Conservation (phyloP, 2,797 vertebrate species). For the Rhyacichthys aspro region DNA sequence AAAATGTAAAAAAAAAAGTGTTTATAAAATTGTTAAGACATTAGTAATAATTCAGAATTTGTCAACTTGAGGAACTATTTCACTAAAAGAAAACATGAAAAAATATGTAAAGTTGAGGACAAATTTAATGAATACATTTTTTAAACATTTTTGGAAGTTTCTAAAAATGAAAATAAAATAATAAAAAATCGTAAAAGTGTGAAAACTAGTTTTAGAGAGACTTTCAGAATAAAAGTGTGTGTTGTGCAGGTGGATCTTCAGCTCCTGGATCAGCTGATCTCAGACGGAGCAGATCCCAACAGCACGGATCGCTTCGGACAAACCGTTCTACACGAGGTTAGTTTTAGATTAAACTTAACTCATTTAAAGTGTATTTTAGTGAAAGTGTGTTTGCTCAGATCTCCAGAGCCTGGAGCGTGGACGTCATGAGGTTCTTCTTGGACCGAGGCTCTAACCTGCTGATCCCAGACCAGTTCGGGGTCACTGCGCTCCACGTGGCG, state of each 20-base stretch:
- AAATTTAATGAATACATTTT: too few relatives aligned
- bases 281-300: constrained; percentile 50
- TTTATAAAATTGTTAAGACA: too few relatives aligned
- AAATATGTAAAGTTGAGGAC: too few relatives aligned
- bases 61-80: too few relatives aligned
- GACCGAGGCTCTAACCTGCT: constrained; percentile 68
- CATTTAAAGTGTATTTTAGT: not conserved
- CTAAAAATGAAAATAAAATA: too few relatives aligned
- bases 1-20: too few relatives aligned
- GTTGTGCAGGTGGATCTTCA: constrained; percentile 53
- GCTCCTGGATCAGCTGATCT: constrained; percentile 41
- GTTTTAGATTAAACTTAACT: too few relatives aligned
- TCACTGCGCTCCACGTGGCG: constrained; percentile 75
- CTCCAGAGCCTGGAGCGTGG: constrained; percentile 74
- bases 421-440: constrained; percentile 78
- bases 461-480: constrained; percentile 65
- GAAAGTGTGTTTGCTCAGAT: constrained; percentile 49
- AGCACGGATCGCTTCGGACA: constrained; percentile 51
- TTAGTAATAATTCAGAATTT: too few relatives aligned
- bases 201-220: too few relatives aligned
- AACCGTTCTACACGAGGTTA: constrained; percentile 55
- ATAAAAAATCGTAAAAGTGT: too few relatives aligned
- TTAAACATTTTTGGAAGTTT: too few relatives aligned
- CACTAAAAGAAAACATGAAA: too few relatives aligned
- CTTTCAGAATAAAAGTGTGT: not conserved